Base-by-base conservation (phyloP, 2,113 vertebrate genomes). In the Megaleporinus macrocephalus region DNA sequence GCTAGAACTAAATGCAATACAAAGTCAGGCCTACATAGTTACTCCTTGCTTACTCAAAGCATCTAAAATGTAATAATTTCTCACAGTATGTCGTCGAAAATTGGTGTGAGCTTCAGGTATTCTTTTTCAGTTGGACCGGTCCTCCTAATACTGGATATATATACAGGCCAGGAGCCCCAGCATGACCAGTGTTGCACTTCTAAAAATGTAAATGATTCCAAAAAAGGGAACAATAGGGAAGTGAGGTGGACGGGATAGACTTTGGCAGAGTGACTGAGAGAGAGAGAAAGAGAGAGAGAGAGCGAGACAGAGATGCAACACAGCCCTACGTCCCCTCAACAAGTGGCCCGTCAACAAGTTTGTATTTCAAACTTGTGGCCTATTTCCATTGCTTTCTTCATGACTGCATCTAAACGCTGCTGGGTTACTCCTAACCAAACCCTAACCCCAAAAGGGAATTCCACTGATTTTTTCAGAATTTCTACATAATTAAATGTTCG, bases 131-230 rank as follows among this genome's bases (percentile, higher is more conserved):
- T 78, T 53, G 68, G 76, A 65, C 83, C 90, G 87, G 86, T 78
- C 85, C 87, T 81, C 85, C 82, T 91, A 86, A 88, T 85, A 87
- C 88, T 87, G 88, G 85, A 85, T 77, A 88, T 80, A 84, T 92
- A 92, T 92, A 93, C 87, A 93, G 80, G 71, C 55, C 14, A 81
- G 87, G 88, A 81, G 41, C 82, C 89, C 88, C 90, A 90, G 88
- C 91, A 84, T 88, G 89, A 84, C 83, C 79, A 89, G 89, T 92
- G 89, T 88, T 87, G 75, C 72, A 72, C 85, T 86, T 87, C 80
- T 74, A 90, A 89, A 92, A 92, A 92, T 90, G 88, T 93, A 91
- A 93, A 93, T 88, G 90, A 81, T 78, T 69, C 83, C 86, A 83
- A 78, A 88, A 88, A 89, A 79, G 83, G 80, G 86, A 88, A 90